Evolutionary conservation across 2,113 vertebrate genomes (phyloP), one percentile per base, ranked within the genome.

Genomic region (Alethe castanea): DNA sequence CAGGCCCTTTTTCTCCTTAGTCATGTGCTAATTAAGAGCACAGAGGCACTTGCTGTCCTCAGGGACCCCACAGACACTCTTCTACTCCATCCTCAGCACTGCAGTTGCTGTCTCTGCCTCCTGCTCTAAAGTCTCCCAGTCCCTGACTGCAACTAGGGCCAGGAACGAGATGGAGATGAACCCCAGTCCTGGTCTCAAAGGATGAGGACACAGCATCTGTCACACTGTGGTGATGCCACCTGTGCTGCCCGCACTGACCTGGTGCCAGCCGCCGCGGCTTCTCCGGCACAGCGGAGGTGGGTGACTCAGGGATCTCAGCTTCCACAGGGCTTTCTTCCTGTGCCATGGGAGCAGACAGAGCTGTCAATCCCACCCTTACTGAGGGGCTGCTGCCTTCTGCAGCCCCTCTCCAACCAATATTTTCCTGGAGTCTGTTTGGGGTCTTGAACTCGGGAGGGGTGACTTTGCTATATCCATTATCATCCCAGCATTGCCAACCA

Each of bases 251-350:
- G 2, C 66, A 26, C 97, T 93, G 6, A 98, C 98, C 98, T 97
- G 97, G 92, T 6, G 81, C 88, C 9, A 86, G 84, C 38, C 52
- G n/a, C 29, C 84, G 87, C 7, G 98, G 98, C 95, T 91, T 98
- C 78, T 74, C 97, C 1, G 98, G 99, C 82, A 97, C 96, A 1
- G 72, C 35, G 92, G 65, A 96, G 62, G 24, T 97, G 12, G 98
- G 98, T 81, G 98, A 96, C 65, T 97, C 92, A 5, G 97, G 96
- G 72, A 97, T 97, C 26, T 91, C 95, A 3, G 89, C 64, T n/a
- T 96, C 88, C 2, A 9, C 36, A 72, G 89, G 67, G 14, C 2
- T 61, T 56, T 97, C 97, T 28, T 98, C 97, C 98, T 98, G 90
- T 57, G 61, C 23, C 50, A 12, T 5, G 19, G 25, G 70, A 93